Base-by-base conservation (phyloP, 2,797 vertebrate species). In the Diplodus sargus region DNA sequence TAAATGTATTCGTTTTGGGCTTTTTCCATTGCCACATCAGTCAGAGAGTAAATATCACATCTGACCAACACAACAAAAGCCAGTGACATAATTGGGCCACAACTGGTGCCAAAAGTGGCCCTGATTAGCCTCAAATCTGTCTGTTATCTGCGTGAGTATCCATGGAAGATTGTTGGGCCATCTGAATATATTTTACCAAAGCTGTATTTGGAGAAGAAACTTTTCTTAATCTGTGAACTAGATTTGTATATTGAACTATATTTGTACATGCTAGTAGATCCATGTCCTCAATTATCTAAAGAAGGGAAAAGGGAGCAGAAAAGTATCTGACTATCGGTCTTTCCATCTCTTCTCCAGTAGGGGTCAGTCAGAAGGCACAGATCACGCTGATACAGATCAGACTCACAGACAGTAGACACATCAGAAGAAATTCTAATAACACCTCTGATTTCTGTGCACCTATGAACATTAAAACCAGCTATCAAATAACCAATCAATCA, bases 261-360 rank as follows among this genome's bases (percentile, higher is more conserved):
- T 2, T 4, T 4, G 23, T 14, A 10, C n/a, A 62, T 25, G 9
- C 57, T 39, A 6, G 7, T 1, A 39, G 5, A 16, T 7, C 22
- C 30, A 0, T 34, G 30, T 7, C 30, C 30, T 34, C 30, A 34
- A 9, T 34, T 34, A 34, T 34, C 34, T 34, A 45, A 45, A 45
- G 14, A 45, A 47, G 23, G 0, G 10, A 22, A 39, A 10, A 16
- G 10, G 18, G 22, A 30, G 14, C 8, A 20, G 14, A 5, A 30
- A 51, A 18, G 18, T 6, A 13, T 8, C 39, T 67, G 22, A 22
- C 2, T 12, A 13, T 1, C 1, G 43, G 57, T 63, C 4, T 15
- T 74, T 62, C 10, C 22, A 3, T 9, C 0, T 45, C 0, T 66
- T 28, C 0, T 70, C 88, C 87, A 88, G 75, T 78, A 88, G 90